Evolutionary conservation across 1,140 invertebrate species (phyloP).

Genomic region (Pachyrhynchus sulphureomaculatus): DNA sequence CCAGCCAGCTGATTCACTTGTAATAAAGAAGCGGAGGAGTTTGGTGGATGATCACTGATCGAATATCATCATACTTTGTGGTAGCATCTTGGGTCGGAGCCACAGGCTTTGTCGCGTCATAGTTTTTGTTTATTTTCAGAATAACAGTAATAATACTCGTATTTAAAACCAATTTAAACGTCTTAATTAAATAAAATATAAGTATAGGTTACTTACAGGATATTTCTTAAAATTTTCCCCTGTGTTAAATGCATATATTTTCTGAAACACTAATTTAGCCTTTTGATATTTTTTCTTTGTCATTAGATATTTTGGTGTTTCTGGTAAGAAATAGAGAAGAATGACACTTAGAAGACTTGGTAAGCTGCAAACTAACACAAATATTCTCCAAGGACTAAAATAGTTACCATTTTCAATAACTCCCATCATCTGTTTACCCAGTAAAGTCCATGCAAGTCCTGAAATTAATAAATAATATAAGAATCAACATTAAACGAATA

Average conservation of each 20-base stretch:
- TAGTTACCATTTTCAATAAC: constrained; percentile 38
- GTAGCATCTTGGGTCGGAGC: no score
- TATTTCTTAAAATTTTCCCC: constrained; percentile 60
- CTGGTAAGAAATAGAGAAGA: constrained; percentile 68
- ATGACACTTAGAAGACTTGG: constrained; percentile 66
- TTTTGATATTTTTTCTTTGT: constrained; percentile 67
- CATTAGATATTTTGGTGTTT: constrained; percentile 83
- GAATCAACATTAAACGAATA: not conserved
- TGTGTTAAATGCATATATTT: constrained; percentile 64
- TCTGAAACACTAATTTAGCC: constrained; percentile 61
- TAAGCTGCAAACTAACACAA: constrained; percentile 65
- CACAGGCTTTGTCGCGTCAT: no score
- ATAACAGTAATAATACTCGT: no score
- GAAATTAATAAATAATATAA: constrained; percentile 17
- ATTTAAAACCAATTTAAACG: no score
- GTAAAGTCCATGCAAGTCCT: constrained; percentile 57
- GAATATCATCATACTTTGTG: no score
- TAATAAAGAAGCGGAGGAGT: no score
- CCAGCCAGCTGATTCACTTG: no score
- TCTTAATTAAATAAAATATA: no score
- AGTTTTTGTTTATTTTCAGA: no score
- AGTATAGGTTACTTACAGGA: constrained; percentile 66
- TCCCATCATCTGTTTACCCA: constrained; percentile 51
- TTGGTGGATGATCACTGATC: no score
- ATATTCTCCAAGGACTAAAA: constrained; percentile 74